These are phyloP conservation scores for Tigriopus japonicus DNA, from an alignment of 1,140 invertebrate genomes.

Conservation along the genomic window DNA sequence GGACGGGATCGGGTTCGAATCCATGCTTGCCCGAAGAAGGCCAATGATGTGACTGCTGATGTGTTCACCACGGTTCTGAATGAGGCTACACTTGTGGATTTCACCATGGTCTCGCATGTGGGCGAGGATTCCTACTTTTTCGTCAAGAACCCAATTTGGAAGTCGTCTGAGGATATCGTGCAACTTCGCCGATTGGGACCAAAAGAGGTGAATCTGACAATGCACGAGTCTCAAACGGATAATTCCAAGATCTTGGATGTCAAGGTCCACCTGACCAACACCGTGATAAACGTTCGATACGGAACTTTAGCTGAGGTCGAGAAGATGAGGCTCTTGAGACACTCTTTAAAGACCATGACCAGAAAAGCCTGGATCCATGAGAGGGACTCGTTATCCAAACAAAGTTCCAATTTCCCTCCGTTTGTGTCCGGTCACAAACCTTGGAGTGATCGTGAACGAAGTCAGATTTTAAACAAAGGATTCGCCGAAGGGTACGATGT, in stretches of 20 bases:
- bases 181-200: conserved; percentile 1
- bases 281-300: not conserved
- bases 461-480: too few species aligned
- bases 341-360: not conserved
- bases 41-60: not conserved
- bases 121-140: conserved; percentile 1
- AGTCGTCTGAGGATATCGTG: not conserved
- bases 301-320: not conserved
- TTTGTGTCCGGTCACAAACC: too few species aligned
- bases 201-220: not conserved
- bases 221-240: conserved; percentile 8
- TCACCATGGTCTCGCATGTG: not conserved
- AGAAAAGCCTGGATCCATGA: not conserved
- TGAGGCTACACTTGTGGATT: not conserved
- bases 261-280: not conserved
- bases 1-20: not conserved
- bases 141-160: not conserved
- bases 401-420: too few species aligned
- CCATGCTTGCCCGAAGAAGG: not conserved
- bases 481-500: too few species aligned
- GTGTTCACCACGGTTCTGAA: conserved; percentile 1
- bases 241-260: conserved; percentile 1
- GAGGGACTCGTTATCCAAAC: too few species aligned
- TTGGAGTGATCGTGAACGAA: too few species aligned
- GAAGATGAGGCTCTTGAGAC: not conserved